Evolutionary conservation across 2,797 vertebrate species (phyloP).

Genomic region (Urosaurus nigricauda): DNA sequence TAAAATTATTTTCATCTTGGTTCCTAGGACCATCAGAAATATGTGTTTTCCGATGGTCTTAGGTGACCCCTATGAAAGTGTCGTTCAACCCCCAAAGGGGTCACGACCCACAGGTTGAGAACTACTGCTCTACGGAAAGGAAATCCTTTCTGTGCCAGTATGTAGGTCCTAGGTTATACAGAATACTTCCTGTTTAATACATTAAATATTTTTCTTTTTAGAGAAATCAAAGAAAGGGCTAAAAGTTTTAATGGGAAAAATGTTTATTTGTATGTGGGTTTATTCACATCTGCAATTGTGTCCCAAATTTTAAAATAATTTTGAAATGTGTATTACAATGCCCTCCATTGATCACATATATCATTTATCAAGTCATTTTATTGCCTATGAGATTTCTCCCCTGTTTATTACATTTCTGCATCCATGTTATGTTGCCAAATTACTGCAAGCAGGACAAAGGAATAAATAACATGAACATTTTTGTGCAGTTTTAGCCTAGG

Average conservation of each 20-base stretch:
- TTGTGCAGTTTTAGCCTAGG: neutral
- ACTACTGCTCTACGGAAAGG: too few relatives aligned
- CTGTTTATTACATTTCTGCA: neutral
- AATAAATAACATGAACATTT: neutral
- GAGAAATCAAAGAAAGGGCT: neutral
- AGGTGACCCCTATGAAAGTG: too few relatives aligned
- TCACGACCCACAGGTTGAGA: too few relatives aligned
- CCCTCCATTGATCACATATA: too few relatives aligned
- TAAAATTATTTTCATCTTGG: too few relatives aligned
- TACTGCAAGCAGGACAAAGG: neutral
- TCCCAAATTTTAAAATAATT: too few relatives aligned
- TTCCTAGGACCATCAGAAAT: too few relatives aligned
- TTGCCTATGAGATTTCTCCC: neutral
- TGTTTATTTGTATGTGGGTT: too few relatives aligned
- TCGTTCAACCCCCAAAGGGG: too few relatives aligned
- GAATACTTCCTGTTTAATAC: neutral
- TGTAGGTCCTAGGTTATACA: neutral
- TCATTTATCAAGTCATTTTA: neutral
- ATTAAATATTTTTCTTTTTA: neutral
- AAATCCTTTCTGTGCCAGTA: neutral
- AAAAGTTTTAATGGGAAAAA: too few relatives aligned
- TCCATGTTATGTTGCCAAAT: neutral
- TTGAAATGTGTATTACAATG: neutral
- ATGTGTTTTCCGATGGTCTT: too few relatives aligned
- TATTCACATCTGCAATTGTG: too few relatives aligned